Conservation (phyloP, 2,113 vertebrate species). For the Rhinoptilus africanus region DNA sequence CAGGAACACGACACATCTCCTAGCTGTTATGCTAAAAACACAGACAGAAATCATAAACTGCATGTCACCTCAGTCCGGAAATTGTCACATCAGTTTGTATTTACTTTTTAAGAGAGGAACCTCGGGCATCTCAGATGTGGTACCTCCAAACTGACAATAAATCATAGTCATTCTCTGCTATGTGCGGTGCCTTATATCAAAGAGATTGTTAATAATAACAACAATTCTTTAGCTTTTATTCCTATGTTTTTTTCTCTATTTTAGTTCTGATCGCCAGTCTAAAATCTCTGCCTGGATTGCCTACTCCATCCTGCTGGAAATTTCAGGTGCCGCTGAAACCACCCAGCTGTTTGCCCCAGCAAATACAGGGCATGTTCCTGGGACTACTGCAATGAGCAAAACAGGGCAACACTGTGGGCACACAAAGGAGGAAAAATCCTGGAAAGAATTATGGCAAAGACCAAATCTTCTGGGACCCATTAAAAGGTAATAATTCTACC, state of each 20-base stretch:
- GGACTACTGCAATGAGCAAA: neutral
- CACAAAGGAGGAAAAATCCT: slow-evolving; percentile 2
- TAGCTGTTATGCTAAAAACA: neutral
- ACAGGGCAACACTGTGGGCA: neutral
- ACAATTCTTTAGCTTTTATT: neutral
- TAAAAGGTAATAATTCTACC: slow-evolving; percentile 37
- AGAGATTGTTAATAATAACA: neutral
- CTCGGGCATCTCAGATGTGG: neutral
- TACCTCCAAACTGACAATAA: neutral
- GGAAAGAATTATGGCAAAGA: neutral
- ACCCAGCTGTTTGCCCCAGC: neutral
- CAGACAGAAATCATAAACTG: neutral
- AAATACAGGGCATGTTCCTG: neutral
- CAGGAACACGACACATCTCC: accelerated
- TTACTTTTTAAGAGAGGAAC: neutral
- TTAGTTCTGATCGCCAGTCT: neutral
- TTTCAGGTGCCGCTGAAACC: neutral
- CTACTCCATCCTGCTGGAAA: neutral
- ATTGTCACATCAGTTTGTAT: neutral
- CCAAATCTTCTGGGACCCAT: slow-evolving; percentile 39
- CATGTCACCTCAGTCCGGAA: neutral
- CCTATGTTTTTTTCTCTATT: neutral
- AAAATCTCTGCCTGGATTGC: neutral
- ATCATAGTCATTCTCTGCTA: neutral
- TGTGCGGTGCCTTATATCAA: neutral